phyloP scores from a whole-genome alignment of 2,888 invertebrate species.

The Cerceris ruficornis region DNA sequence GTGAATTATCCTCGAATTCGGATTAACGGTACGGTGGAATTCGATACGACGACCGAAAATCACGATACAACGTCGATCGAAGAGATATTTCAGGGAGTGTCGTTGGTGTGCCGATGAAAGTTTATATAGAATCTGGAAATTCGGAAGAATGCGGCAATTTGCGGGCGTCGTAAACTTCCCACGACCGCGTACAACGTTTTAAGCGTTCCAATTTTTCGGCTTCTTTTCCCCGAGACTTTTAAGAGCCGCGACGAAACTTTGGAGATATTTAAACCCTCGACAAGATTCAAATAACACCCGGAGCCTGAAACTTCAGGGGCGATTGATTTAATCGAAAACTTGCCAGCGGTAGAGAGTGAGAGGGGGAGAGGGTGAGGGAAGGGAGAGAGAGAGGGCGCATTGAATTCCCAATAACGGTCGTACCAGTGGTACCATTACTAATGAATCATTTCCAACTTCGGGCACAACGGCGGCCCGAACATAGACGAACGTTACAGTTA shows the following conservation, averaged over 20 bases:
- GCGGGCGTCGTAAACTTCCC: neutral
- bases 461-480: conserved; percentile 44
- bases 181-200: conserved; percentile 10
- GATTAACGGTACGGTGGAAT: too few species aligned
- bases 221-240: neutral
- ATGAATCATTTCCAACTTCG: conserved; percentile 59
- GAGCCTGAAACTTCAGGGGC: conserved; percentile 38
- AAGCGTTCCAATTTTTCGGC: conserved; percentile 10
- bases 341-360: conserved; percentile 19
- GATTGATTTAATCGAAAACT: conserved; percentile 62
- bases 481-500: conserved; percentile 54
- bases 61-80: too few species aligned
- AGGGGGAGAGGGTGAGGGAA: too few species aligned
- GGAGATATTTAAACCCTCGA: conserved; percentile 39
- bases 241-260: conserved; percentile 16
- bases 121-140: too few species aligned
- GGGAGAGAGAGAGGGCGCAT: conserved; percentile 17
- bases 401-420: conserved; percentile 52
- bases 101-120: too few species aligned
- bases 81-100: too few species aligned
- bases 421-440: conserved; percentile 54
- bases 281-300: conserved; percentile 49
- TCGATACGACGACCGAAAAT: too few species aligned
- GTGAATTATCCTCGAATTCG: neutral
- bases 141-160: neutral